Evolutionary conservation across 23 tunicate species (phyloP), one percentile per base, ranked within the genome.

Genomic region (Corella eumyota): DNA sequence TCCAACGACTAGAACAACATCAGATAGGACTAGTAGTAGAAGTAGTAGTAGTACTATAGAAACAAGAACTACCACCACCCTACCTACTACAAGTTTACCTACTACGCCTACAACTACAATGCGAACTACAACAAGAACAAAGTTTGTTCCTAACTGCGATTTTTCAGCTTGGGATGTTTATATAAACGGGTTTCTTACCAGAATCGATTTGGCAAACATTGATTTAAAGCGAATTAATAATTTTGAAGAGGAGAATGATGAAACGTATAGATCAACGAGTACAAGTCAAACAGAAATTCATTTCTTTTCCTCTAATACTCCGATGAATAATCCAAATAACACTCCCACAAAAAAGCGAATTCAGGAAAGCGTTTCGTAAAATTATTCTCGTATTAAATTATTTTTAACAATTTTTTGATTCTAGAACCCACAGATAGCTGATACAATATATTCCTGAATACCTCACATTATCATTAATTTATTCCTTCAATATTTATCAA

Each of bases 91-190:
- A 6, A 52, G 13, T 25, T 30, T 32, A 22, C 13, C 34, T 1
- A 40, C 21, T 2, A 1, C 31, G 2, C 40, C 52, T 19, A 22
- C 6, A 30, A 30, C 65, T 60, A 30, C 65, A 19, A 19, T 33
- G 15, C 34, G 24, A 15, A 25, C 44, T 23, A 29, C 65, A 26
- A 19, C 63, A 17, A 9, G 35, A 19, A 2, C 65, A 26, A 17
- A 45, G 24, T 22, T 31, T 1, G 45, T 4, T 2, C 65, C 44
- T 22, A 45, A 29, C 24, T 62, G 68, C 68, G 52, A 62, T 25
- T 62, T 62, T 25, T 33, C 68, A 2, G 52, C 68, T 11, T 62
- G 68, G 68, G 68, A 62, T 15, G 4, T 6, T 2, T 62, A 62
- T 32, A 40, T 38, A 1, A 13, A 6, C 2, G 6, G 32, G 13